Percentiles rank a stretch among this genome's conserved stretches.
Conservation (phyloP, 1,140 invertebrate genomes). For the Orchesella cincta region DNA sequence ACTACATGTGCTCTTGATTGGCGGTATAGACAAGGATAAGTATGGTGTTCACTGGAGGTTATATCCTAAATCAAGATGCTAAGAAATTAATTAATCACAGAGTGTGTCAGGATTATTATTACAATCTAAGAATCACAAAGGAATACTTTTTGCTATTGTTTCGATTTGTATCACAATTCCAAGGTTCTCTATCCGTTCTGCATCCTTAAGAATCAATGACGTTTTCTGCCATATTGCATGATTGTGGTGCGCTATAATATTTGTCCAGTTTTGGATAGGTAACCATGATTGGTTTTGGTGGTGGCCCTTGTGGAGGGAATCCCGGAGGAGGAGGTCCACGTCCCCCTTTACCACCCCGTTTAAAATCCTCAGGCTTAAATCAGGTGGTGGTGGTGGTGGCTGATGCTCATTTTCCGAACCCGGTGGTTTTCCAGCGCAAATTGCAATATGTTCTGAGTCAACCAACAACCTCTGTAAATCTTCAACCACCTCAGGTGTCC, state of each 20-base stretch:
- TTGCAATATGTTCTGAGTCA: constrained; percentile 12
- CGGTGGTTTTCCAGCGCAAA: constrained; percentile 23
- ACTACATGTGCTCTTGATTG: too few relatives aligned
- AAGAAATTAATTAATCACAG: too few relatives aligned
- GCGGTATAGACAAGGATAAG: too few relatives aligned
- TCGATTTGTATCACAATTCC: too few relatives aligned
- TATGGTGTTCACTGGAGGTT: too few relatives aligned
- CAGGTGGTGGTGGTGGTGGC: neutral
- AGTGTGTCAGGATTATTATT: too few relatives aligned
- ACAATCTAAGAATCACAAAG: neutral
- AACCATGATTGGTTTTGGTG: neutral
- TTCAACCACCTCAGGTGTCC: constrained; percentile 27
- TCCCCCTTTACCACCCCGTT: neutral
- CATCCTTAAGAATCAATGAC: neutral
- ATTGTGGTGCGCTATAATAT: neutral
- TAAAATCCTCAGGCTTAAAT: neutral
- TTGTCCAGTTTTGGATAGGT: constrained; percentile 26
- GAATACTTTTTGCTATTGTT: neutral
- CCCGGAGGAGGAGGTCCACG: neutral
- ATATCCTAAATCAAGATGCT: too few relatives aligned
- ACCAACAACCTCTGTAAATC: constrained; percentile 30
- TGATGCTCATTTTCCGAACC: neutral
- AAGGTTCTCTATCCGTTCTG: too few relatives aligned
- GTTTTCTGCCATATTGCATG: neutral
- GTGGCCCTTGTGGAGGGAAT: neutral